Conservation (phyloP, 2,888 invertebrate genomes). For the Heteropelma amictum region DNA sequence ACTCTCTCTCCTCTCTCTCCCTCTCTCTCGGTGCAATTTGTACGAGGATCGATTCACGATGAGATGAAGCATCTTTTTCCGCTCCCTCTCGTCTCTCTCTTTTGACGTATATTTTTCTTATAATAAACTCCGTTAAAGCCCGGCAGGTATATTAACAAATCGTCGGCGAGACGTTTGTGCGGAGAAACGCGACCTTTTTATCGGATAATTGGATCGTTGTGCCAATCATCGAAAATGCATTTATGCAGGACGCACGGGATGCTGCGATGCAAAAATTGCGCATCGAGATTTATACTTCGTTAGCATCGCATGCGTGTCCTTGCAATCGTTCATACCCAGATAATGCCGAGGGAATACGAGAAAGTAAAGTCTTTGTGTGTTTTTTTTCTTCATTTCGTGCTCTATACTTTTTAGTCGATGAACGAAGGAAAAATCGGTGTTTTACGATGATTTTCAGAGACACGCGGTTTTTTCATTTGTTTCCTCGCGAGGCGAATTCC, state of each 20-base stretch:
- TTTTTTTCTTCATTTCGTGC: no score
- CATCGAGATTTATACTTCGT: no score
- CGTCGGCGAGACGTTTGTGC: constrained; percentile 17
- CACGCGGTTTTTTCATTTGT: not conserved
- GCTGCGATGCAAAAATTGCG: constrained; percentile 37
- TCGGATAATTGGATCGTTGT: constrained; percentile 45
- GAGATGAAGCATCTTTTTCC: constrained; percentile 18
- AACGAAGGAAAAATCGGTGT: no score
- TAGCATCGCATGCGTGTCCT: not conserved
- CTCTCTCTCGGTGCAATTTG: constrained; percentile 50
- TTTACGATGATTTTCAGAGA: no score
- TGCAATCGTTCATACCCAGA: no score
- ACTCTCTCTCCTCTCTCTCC: not conserved
- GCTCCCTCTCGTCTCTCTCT: not conserved
- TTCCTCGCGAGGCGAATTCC: not conserved
- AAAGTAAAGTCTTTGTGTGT: no score
- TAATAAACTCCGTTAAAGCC: constrained; percentile 48
- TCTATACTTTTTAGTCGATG: no score
- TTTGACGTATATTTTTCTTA: constrained; percentile 43
- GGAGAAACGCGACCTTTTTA: constrained; percentile 27
- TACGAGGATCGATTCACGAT: constrained; percentile 57
- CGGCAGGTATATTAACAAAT: constrained; percentile 51
- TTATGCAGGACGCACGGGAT: not conserved
- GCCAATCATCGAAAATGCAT: constrained; percentile 46
- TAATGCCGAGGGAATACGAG: no score